A percentile compares a stretch with the other conserved stretches of the same genome.
phyloP scores from a whole-genome alignment of 1,140 invertebrate species.

The Eurosta solidaginis region DNA sequence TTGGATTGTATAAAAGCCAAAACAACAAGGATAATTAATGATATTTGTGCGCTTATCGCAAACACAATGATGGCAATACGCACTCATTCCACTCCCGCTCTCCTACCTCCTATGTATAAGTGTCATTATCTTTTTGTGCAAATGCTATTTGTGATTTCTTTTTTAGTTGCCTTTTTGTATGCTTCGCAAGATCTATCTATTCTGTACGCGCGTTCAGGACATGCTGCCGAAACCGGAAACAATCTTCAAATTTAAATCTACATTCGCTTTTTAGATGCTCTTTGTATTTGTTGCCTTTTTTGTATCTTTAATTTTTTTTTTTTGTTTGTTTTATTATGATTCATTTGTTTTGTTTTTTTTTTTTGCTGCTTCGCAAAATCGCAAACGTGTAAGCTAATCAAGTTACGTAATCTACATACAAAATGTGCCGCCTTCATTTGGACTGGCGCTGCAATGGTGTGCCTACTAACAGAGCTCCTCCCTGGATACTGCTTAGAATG shows the following conservation, averaged over 20 bases:
- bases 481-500: not conserved
- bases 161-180: not conserved
- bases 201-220: constrained; percentile 2
- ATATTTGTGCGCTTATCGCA: constrained; percentile 53
- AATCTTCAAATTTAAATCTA: constrained; percentile 59
- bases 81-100: not conserved
- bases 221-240: constrained; percentile 30
- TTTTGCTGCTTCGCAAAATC: constrained; percentile 3
- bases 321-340: constrained; percentile 7
- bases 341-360: not conserved
- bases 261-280: constrained; percentile 39
- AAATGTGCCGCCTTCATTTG: not conserved
- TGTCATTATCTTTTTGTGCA: constrained; percentile 31
- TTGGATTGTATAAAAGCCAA: constrained; percentile 31
- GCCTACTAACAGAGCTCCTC: not conserved
- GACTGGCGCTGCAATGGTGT: not conserved
- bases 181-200: not conserved
- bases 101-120: not conserved
- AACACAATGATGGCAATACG: not conserved
- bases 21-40: constrained; percentile 59
- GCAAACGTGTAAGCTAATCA: not conserved
- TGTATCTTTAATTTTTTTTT: not conserved
- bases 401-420: constrained; percentile 27
- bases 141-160: not conserved
- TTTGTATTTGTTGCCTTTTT: not conserved